Evolutionary conservation across 2,113 vertebrate genomes (phyloP).

Genomic region (Trachemys scripta): DNA sequence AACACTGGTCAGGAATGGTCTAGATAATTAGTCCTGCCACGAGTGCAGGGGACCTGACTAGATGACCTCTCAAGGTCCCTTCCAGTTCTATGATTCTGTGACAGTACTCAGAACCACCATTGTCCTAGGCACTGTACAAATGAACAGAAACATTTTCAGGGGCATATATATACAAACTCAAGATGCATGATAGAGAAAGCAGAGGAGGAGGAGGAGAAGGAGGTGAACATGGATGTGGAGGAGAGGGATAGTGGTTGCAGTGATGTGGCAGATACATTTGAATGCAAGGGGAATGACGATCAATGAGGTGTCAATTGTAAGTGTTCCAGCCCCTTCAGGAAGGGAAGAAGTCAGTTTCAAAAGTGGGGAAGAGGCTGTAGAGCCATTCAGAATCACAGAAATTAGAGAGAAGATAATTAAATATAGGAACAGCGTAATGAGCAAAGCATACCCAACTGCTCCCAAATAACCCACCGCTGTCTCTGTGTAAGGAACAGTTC

Average conservation of each 20-base stretch:
- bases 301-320: neutral
- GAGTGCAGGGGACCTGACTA: too few species aligned
- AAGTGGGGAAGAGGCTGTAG: neutral
- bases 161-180: neutral
- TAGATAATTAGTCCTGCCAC: too few species aligned
- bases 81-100: too few species aligned
- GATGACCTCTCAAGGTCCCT: too few species aligned
- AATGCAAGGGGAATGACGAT: neutral
- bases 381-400: neutral
- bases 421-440: neutral
- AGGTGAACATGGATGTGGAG: neutral
- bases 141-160: neutral
- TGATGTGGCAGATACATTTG: neutral
- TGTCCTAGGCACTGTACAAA: neutral
- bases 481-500: slow-evolving; percentile 25
- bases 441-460: slow-evolving; percentile 50
- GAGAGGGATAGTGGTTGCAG: neutral
- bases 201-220: neutral
- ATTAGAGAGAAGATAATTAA: neutral
- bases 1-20: too few species aligned
- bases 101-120: neutral
- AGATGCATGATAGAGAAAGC: neutral
- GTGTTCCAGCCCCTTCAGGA: neutral
- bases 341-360: neutral
- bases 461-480: slow-evolving; percentile 14